These are phyloP conservation scores for Rhinophrynus dorsalis DNA, from an alignment of 2,797 vertebrate species.

Conservation along the genomic window DNA sequence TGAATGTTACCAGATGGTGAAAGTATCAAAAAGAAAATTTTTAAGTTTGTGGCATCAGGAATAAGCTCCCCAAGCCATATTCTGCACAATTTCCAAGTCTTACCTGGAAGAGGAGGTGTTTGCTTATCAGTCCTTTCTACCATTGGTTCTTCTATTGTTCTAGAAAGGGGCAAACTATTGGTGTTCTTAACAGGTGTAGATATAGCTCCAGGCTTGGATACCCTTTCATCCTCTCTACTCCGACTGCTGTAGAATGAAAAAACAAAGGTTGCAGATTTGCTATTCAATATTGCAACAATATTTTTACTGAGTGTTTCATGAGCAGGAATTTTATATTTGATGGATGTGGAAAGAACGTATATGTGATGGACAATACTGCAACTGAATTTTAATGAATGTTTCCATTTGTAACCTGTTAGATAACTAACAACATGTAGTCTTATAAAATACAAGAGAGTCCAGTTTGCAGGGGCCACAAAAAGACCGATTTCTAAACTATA, in stretches of 20 bases:
- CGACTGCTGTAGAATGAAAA: conserved; percentile 73
- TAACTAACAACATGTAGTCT: no score
- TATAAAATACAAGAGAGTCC: no score
- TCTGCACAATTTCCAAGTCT: no score
- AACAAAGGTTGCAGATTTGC: neutral
- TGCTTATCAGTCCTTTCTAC: conserved; percentile 79
- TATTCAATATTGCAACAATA: no score
- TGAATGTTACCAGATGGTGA: neutral
- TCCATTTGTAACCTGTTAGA: no score
- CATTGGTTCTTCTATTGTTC: conserved; percentile 76
- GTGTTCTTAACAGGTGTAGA: conserved; percentile 85
- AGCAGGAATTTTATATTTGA: no score
- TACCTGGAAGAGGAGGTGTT: conserved; percentile 90
- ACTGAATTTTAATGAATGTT: no score
- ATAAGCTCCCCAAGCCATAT: conserved; percentile 10
- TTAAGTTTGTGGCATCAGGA: neutral
- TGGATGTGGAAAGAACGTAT: no score
- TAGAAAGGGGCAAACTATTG: conserved; percentile 78
- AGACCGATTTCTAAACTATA: no score
- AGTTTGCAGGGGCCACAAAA: no score
- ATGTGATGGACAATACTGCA: no score
- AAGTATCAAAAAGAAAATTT: neutral
- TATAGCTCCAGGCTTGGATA: conserved; percentile 81
- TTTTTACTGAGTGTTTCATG: no score
- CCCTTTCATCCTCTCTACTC: conserved; percentile 89